Evolutionary conservation across 2,113 vertebrate genomes (phyloP), one percentile per base, ranked within the genome.

Genomic region (Piprites chloris): DNA sequence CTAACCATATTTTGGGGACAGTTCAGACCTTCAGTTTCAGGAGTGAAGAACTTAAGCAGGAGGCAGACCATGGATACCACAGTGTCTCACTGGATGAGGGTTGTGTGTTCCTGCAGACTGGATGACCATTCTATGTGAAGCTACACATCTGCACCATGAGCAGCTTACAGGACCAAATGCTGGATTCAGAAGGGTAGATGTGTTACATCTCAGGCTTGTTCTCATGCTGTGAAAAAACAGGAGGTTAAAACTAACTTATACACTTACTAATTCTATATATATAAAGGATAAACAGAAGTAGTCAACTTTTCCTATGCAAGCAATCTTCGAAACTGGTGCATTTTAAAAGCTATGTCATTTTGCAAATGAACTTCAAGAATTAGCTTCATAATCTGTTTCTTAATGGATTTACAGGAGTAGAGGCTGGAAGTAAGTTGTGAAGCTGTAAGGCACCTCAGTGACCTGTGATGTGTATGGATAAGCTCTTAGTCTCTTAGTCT

Each of bases 201-300:
- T 63, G 18, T 52, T 44, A 19, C 18, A 53, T 12, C 15, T 10
- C 3, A 50, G n/a, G 13, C 35, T 44, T 3, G 1, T 46, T 72
- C 62, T 85, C 14, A 67, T 22, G 26, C 11, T 90, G 33, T 80
- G 28, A 17, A 69, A 80, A 84, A 65, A 6, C 10, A 42, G 15
- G 8, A 30, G 9, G 21, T 9, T 85, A 72, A 67, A 71, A 39
- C 12, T 46, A 35, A 26, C 11, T 58, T 62, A 13, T 14, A 50
- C 2, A 2, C 20, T 14, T 65, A 77, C 4, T 2, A 13, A 12
- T 46, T 26, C 11, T 23, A 13, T 9, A 28, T 8, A 33, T 1
- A 27, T 2, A 19, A 27, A 42, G 8, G 20, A 41, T 32, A 78
- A 87, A 67, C 9, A 66, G 20, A 89, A 71, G 8, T 16, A 52